Base-by-base conservation (phyloP, 2,888 invertebrate genomes). In the Nomada lathburiana region DNA sequence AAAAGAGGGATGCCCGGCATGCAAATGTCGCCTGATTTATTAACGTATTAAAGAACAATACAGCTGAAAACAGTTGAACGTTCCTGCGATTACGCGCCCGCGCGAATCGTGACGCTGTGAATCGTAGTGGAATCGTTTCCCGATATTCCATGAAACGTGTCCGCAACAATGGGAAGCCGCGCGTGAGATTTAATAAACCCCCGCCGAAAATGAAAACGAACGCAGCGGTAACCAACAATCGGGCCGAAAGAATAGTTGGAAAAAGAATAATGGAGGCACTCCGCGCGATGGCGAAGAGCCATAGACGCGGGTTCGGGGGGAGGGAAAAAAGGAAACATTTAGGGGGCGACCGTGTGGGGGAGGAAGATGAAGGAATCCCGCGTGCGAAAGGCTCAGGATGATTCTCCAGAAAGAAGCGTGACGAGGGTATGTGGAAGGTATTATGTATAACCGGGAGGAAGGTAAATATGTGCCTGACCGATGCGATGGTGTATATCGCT, bases 331-430 rank as follows among this genome's bases (percentile, higher is more conserved):
- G 18, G 26, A 52, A 1, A 10, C 18, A 62, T 10, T 26, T 0
- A 50, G 42, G 59, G 50, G 23, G 44, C 10, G 69, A 26, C 1
- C 10, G 4, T 4, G 36, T 18, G 55, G 36, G 44, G 44, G 55
- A 42, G 23, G n/a, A 64, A 80, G 62, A 69, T 55, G 63, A 42
- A 64, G 71, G 71, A 69, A 77, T 86, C 67, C 78, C 80, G 87
- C 87, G 90, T 85, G 89, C 80, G 86, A 87, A 88, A 89, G 87
- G 87, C 86, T 84, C 85, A 63, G 71, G 86, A 89, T 86, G 87
- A 89, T 87, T 87, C 86, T 76, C 68, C 70, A 64, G 78, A 77
- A 86, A 82, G 78, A 85, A 84, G 84, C 87, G 86, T 86, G 88
- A 88, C 84, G 86, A 86, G 72, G 85, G 84, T 84, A 87, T 86